Percentiles rank a stretch among this genome's conserved stretches.
These are phyloP conservation scores for Sinhomidia bicolor DNA, from an alignment of 2,888 invertebrate genomes.

Conservation along the genomic window DNA sequence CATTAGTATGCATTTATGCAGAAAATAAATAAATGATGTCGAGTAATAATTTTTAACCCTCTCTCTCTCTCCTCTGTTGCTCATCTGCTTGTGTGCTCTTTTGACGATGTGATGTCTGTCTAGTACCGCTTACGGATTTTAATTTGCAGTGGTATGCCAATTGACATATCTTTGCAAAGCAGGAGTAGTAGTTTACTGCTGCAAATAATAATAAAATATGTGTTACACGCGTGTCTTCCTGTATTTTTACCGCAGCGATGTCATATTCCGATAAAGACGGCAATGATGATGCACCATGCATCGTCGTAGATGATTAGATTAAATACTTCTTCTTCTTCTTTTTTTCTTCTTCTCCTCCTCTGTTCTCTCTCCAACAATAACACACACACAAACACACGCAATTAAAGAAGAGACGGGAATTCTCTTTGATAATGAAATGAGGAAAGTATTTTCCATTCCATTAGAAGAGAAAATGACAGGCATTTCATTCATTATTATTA, in stretches of 20 bases:
- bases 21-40: background rate
- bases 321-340: background rate
- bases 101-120: background rate
- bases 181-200: no score
- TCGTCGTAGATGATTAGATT: background rate
- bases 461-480: slow-evolving; percentile 31
- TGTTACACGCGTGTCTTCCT: background rate
- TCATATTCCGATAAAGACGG: no score
- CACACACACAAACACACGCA: background rate
- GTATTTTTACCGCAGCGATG: background rate
- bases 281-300: background rate
- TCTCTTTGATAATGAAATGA: slow-evolving; percentile 39
- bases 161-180: background rate
- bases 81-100: background rate
- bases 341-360: no score
- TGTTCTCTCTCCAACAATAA: background rate
- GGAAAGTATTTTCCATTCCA: slow-evolving; percentile 29
- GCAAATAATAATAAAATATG: slow-evolving; percentile 14
- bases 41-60: background rate
- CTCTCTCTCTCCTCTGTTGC: no score
- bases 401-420: background rate
- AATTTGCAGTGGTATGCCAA: slow-evolving; percentile 24
- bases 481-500: slow-evolving; percentile 39
- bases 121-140: background rate
- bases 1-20: background rate